Conservation (phyloP, 2,113 vertebrate species). For the Eupsittula cactorum region DNA sequence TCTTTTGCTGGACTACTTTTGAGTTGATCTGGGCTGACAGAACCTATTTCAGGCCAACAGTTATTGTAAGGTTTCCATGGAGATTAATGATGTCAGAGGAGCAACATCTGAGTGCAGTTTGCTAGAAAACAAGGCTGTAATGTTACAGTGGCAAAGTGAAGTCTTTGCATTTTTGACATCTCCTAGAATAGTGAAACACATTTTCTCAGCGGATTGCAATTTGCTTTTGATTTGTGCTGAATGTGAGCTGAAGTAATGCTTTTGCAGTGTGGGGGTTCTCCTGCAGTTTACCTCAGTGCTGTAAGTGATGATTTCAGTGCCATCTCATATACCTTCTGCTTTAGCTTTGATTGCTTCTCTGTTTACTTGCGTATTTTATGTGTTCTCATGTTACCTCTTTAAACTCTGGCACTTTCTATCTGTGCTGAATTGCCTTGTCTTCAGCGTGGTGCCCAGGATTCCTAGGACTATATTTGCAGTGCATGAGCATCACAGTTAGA, state of each 20-base stretch:
- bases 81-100: constrained; percentile 73
- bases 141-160: constrained; percentile 13
- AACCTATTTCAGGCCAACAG: constrained; percentile 61
- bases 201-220: neutral
- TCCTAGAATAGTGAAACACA: neutral
- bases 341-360: neutral
- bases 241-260: neutral
- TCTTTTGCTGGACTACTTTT: constrained; percentile 61
- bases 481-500: neutral
- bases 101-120: constrained; percentile 65
- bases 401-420: neutral
- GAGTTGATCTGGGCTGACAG: constrained; percentile 61
- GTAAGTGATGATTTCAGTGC: neutral
- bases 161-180: constrained; percentile 29
- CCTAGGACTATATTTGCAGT: neutral
- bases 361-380: neutral
- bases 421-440: neutral
- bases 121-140: constrained; percentile 57
- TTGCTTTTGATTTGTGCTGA: neutral
- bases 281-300: neutral
- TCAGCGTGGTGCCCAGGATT: neutral
- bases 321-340: neutral
- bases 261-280: neutral
- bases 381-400: neutral
- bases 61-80: constrained; percentile 75